These are phyloP conservation scores for Eupithecia exiguata DNA, from an alignment of 2,888 invertebrate genomes.

Conservation along the genomic window DNA sequence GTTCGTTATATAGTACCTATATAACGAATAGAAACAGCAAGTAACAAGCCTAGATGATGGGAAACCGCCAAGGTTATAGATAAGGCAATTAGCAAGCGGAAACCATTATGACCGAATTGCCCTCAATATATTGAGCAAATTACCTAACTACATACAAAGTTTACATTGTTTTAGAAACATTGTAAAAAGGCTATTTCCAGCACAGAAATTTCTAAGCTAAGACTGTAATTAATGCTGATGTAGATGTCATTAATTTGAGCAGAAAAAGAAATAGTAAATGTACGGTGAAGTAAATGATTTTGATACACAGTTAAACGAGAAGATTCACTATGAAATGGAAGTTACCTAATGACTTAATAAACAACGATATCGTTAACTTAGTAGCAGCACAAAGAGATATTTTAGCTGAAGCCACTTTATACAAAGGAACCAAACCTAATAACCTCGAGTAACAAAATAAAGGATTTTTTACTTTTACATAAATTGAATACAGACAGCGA, in stretches of 20 bases:
- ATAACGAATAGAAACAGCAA: background rate
- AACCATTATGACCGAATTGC: constrained; percentile 3
- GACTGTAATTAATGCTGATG: background rate
- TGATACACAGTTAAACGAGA: background rate
- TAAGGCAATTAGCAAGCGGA: constrained; percentile 1
- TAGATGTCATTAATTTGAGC: background rate
- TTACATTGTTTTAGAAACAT: background rate
- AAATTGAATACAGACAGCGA: background rate
- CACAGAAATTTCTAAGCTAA: background rate
- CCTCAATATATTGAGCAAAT: background rate
- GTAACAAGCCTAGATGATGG: constrained; percentile 6
- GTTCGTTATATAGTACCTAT: too few relatives aligned
- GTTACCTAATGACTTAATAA: background rate
- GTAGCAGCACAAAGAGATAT: background rate
- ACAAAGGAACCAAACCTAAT: too few relatives aligned
- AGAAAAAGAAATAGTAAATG: background rate
- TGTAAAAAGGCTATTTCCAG: background rate
- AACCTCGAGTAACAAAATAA: background rate
- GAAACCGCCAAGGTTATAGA: constrained; percentile 14
- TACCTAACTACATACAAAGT: background rate
- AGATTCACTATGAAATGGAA: background rate
- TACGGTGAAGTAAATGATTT: background rate
- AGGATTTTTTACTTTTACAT: background rate
- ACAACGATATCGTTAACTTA: background rate
- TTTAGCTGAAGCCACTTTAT: too few relatives aligned